Percentiles rank a stretch among this genome's conserved stretches.
phyloP scores from a whole-genome alignment of 2,113 vertebrate species.

The Pantherophis guttatus region DNA sequence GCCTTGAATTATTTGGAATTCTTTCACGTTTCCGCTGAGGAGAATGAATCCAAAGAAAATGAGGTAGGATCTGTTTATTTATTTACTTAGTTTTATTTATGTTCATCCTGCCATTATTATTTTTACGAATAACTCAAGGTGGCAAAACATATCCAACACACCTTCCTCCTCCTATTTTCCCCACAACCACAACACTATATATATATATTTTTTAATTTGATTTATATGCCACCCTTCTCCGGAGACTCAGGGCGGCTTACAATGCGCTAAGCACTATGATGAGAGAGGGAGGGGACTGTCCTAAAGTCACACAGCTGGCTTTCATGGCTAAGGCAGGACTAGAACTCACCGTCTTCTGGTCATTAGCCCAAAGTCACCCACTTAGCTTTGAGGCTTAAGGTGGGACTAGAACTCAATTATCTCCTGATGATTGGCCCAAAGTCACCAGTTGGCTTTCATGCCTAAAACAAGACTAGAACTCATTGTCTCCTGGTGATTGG shows the following conservation, averaged over 20 bases:
- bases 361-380: not conserved
- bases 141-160: not conserved
- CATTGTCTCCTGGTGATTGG: accelerated
- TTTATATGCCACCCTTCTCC: too few species aligned
- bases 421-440: not conserved
- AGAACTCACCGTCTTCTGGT: not conserved
- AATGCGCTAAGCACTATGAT: too few species aligned
- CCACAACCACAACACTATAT: not conserved
- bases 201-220: too few species aligned
- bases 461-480: not conserved
- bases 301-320: not conserved
- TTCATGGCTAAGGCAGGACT: not conserved
- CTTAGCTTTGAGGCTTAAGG: accelerated
- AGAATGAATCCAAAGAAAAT: slow-evolving; percentile 51
- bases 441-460: not conserved
- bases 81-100: not conserved
- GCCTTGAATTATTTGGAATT: slow-evolving; percentile 90
- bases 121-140: not conserved
- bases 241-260: too few species aligned
- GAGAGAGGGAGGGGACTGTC: not conserved
- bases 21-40: slow-evolving; percentile 71
- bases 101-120: not conserved
- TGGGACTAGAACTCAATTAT: not conserved
- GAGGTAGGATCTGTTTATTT: slow-evolving; percentile 55
- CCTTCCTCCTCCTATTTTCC: not conserved